phyloP scores from a whole-genome alignment of 2,113 vertebrate genomes.

The Amblyopsis rosae region DNA sequence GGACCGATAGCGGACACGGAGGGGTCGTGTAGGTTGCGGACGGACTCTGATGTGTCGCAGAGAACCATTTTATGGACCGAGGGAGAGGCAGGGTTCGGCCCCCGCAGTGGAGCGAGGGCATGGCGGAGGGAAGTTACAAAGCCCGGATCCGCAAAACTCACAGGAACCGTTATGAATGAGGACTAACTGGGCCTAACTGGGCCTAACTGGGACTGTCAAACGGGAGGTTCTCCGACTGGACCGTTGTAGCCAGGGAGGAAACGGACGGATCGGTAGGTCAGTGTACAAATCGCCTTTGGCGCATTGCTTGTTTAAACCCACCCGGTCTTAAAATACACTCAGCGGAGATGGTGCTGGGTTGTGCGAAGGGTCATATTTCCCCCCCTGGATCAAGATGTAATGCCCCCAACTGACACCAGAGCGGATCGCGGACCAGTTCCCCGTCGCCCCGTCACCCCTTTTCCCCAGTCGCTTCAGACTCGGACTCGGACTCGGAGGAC shows the following conservation, averaged over 20 bases:
- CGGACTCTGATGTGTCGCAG: conserved; percentile 17
- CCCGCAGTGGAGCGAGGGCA: conserved; percentile 26
- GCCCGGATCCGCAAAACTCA: conserved; percentile 39
- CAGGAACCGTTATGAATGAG: conserved; percentile 42
- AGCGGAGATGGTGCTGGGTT: background rate
- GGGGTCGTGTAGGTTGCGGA: conserved; percentile 13
- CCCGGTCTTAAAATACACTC: background rate
- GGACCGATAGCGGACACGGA: conserved; percentile 11
- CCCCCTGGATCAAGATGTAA: background rate
- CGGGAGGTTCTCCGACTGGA: background rate
- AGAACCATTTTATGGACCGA: conserved; percentile 30
- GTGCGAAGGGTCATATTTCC: background rate
- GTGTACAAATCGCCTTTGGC: background rate
- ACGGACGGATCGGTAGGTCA: background rate
- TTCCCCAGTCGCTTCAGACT: conserved; percentile 14
- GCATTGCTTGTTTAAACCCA: background rate
- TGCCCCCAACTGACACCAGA: background rate
- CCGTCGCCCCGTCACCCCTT: background rate
- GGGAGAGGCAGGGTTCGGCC: conserved; percentile 46
- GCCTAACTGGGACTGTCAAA: background rate
- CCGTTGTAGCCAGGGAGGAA: background rate
- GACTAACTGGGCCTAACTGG: conserved; percentile 4
- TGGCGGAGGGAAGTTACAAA: conserved; percentile 55
- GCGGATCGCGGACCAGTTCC: background rate
- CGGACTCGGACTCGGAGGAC: conserved; percentile 15